Conservation (phyloP, 2,797 vertebrate genomes). For the Pipistrellus pipistrellus region DNA sequence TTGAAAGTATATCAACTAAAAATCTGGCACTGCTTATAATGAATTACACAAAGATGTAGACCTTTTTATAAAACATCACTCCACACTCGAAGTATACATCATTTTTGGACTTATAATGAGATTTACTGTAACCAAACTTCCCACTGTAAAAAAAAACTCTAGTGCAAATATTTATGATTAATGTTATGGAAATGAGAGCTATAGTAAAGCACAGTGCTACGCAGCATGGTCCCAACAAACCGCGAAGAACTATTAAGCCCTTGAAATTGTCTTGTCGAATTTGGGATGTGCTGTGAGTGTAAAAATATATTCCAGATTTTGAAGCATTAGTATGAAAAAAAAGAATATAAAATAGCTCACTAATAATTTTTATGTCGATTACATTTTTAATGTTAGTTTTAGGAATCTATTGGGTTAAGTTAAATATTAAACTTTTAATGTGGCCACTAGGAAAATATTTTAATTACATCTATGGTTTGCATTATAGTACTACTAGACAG, state of each 20-base stretch:
- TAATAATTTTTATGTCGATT: constrained; percentile 4
- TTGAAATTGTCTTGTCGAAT: not conserved
- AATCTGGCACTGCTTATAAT: not conserved
- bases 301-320: constrained; percentile 16
- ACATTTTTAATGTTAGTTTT: constrained; percentile 6
- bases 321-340: not conserved
- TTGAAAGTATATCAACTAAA: constrained; percentile 15
- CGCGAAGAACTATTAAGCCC: not conserved
- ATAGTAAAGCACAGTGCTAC: fast-evolving
- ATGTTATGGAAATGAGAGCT: not conserved
- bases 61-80: not conserved
- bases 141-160: not conserved
- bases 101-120: constrained; percentile 18
- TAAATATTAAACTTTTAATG: constrained; percentile 8
- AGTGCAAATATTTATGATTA: not conserved
- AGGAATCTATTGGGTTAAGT: not conserved
- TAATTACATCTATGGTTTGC: not conserved
- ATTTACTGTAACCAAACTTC: not conserved
- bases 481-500: not conserved
- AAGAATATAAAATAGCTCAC: not conserved
- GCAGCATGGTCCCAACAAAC: not conserved
- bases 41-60: not conserved
- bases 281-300: not conserved
- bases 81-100: not conserved
- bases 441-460: not conserved